Evolutionary conservation across 2,888 invertebrate species (phyloP).

Genomic region (Pharmacophagus antenor): DNA sequence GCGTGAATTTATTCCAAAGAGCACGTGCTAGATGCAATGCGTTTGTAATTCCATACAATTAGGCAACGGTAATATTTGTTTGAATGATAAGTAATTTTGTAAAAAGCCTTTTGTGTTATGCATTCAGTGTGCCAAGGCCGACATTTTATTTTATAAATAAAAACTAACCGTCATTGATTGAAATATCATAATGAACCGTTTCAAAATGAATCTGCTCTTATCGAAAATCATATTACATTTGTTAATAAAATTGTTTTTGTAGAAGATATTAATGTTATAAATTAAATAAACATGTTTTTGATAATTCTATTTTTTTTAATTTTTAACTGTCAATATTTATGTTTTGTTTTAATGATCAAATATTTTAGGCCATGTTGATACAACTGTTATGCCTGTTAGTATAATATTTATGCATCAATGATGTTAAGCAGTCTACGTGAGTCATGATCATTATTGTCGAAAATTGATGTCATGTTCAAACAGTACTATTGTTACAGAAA

Average conservation of each 20-base stretch:
- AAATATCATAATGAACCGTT: too few relatives aligned
- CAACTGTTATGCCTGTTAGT: neutral
- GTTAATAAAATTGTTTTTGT: too few relatives aligned
- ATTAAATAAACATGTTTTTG: too few relatives aligned
- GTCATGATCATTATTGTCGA: constrained; percentile 15
- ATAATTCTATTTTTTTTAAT: too few relatives aligned
- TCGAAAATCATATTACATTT: too few relatives aligned
- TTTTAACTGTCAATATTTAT: neutral
- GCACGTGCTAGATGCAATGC: constrained; percentile 24
- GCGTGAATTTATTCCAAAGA: constrained; percentile 3
- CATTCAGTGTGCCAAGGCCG: constrained; percentile 16
- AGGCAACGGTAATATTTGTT: constrained; percentile 15
- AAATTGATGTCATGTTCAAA: constrained; percentile 11
- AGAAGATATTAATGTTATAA: too few relatives aligned
- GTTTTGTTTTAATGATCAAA: too few relatives aligned
- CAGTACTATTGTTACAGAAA: constrained; percentile 20
- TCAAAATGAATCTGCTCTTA: too few relatives aligned
- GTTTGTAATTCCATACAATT: constrained; percentile 8
- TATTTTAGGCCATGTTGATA: neutral
- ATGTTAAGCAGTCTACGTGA: neutral
- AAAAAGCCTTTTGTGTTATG: constrained; percentile 7
- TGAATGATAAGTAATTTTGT: constrained; percentile 12
- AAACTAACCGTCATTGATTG: neutral
- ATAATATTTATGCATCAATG: neutral
- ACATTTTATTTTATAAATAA: neutral